Percentiles rank a stretch among this genome's conserved stretches.
phyloP scores from a whole-genome alignment of 2,113 vertebrate species.

The Bos javanicus region DNA sequence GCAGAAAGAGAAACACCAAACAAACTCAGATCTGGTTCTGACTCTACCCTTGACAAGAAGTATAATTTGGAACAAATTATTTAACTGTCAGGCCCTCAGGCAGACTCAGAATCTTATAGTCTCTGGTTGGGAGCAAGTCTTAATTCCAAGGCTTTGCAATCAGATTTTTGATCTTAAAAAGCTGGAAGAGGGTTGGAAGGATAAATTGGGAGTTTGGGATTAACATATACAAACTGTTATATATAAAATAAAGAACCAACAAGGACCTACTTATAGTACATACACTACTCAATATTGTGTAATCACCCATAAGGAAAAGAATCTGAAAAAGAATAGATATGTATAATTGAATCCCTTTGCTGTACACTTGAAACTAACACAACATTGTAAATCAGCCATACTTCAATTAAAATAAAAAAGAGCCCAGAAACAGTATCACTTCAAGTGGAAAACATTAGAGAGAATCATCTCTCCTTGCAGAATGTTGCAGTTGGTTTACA shows the following conservation, averaged over 20 bases:
- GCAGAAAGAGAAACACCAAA: neutral
- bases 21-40: neutral
- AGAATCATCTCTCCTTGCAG: slow-evolving; percentile 8
- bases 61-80: neutral
- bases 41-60: neutral
- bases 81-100: neutral
- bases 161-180: slow-evolving; percentile 16
- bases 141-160: neutral
- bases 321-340: too few species aligned
- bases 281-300: neutral
- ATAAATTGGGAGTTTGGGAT: neutral
- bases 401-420: neutral
- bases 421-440: slow-evolving; percentile 10
- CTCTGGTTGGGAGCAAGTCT: neutral
- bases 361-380: too few species aligned
- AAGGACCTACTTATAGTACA: neutral
- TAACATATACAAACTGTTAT: neutral
- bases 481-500: slow-evolving; percentile 55
- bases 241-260: neutral
- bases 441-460: slow-evolving; percentile 52
- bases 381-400: neutral
- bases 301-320: neutral
- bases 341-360: too few species aligned
- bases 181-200: neutral
- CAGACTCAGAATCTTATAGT: neutral